These are phyloP conservation scores for Stylophora pistillata DNA, from an alignment of 64 coral and sea anemone genomes.

Conservation along the genomic window DNA sequence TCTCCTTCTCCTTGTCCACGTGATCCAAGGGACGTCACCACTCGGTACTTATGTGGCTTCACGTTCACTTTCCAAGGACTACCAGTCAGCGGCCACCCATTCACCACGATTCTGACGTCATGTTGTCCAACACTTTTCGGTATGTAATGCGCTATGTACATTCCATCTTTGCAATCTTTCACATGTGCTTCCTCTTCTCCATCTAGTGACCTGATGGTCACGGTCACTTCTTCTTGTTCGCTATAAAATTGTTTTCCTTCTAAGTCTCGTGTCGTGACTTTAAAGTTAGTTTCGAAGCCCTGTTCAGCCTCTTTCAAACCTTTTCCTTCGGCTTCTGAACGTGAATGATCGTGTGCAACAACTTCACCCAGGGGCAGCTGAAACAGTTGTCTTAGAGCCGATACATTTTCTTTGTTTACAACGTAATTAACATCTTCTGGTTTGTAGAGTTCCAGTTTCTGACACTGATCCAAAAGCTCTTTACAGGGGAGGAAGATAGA, in stretches of 20 bases:
- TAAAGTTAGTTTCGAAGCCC: neutral
- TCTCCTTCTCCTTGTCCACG: neutral
- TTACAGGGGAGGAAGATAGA: neutral
- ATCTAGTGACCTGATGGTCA: neutral
- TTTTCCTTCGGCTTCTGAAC: neutral
- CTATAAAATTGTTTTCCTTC: neutral
- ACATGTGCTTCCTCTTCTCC: neutral
- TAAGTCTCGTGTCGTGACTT: slow-evolving; percentile 2
- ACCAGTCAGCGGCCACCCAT: neutral
- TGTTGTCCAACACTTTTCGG: neutral
- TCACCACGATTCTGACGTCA: neutral
- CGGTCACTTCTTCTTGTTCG: neutral
- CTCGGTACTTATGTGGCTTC: slow-evolving; percentile 9
- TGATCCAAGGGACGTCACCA: neutral
- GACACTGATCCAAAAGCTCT: neutral
- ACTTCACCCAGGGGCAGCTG: neutral
- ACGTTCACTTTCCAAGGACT: neutral
- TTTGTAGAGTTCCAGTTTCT: neutral
- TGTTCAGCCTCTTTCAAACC: neutral
- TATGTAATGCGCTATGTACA: neutral
- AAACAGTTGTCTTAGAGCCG: neutral
- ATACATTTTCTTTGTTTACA: neutral
- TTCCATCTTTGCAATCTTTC: neutral
- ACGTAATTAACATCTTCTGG: neutral
- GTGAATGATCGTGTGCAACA: neutral